Base-by-base conservation (phyloP, 2,113 vertebrate species). In the Microcebus ravelobensis region DNA sequence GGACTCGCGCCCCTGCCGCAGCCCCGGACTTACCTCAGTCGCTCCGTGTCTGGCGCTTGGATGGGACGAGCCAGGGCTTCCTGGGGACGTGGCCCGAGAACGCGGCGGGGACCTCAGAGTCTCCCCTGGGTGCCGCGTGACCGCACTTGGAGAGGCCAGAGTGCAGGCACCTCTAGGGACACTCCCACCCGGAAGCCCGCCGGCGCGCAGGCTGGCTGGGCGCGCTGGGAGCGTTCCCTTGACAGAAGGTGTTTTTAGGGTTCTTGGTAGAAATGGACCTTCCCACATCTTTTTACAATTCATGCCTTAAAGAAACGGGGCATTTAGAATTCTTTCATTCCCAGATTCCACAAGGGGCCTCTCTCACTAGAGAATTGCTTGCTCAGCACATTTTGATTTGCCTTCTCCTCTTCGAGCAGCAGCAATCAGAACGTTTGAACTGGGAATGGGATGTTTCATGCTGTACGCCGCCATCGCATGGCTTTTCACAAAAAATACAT, bases 91-190 rank as follows among this genome's bases (percentile, higher is more conserved):
- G 23, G 31, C 48, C 21, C 4, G 36, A 34, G 63, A 14, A 3
- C 1, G 0, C 21, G 12, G 85, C 21, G 0, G 7, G 0, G 15
- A 11, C 1, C 1, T 13, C 36, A 34, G 1, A 36, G 1, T 4
- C 2, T 1, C 20, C 39, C 74, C n/a, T 2, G 12, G 50, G 73
- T 2, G 18, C n/a, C 17, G 18, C 34, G 2, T 1, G 0, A 12
- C 27, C 18, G 77, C 1, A 0, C 2, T 5, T 5, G 7, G 88
- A 39, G 36, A 34, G 11, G 9, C 31, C 50, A 1, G 39, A 29
- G 5, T 1, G 10, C 21, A 23, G 48, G 55, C 3, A 4, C 27
- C 36, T 50, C 0, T 2, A 10, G 34, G 87, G 70, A 6, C 14
- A 6, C 1, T 23, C 9, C 0, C 39, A 4, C 13, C 27, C 6